Evolutionary conservation across 37 sponge, comb jelly and placozoan species (phyloP).

Genomic region (Axinella damicornis): DNA sequence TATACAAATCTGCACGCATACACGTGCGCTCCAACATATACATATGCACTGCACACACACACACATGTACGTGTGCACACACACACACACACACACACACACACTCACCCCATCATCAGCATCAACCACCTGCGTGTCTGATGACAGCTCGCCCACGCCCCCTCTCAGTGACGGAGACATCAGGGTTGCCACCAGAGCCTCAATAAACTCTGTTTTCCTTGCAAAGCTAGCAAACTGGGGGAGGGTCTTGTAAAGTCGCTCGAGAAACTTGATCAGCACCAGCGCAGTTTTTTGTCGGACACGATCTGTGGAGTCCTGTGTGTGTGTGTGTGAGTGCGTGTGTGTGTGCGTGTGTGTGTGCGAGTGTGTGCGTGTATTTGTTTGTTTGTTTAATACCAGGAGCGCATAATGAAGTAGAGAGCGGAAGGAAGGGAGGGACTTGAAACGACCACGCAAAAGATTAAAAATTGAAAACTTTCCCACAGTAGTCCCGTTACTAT

Average conservation of each 20-base stretch:
- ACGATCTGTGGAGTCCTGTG: background rate
- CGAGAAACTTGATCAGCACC: constrained; percentile 78
- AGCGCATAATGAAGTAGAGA: too few species aligned
- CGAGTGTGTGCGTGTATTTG: constrained; percentile 8
- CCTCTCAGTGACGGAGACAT: constrained; percentile 58
- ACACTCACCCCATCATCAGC: background rate
- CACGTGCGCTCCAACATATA: background rate
- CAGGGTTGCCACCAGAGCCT: constrained; percentile 74
- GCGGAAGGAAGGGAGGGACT: too few species aligned
- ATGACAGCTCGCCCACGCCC: too few species aligned
- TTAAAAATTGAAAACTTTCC: too few species aligned
- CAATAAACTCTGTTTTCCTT: constrained; percentile 64
- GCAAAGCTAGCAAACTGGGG: constrained; percentile 70
- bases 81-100: constrained; percentile 9
- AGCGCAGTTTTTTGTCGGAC: constrained; percentile 36
- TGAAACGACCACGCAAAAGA: too few species aligned
- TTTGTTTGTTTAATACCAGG: constrained; percentile 8
- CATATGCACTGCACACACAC: background rate
- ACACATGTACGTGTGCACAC: background rate
- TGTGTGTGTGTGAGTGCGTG: background rate
- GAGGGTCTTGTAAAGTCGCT: constrained; percentile 59
- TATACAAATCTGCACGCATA: too few species aligned
- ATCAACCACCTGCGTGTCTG: background rate
- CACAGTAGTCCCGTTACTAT: too few species aligned
- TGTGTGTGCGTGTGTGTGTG: constrained; percentile 29